phyloP scores from a whole-genome alignment of 2,113 vertebrate genomes.

The Petroica traversi region DNA sequence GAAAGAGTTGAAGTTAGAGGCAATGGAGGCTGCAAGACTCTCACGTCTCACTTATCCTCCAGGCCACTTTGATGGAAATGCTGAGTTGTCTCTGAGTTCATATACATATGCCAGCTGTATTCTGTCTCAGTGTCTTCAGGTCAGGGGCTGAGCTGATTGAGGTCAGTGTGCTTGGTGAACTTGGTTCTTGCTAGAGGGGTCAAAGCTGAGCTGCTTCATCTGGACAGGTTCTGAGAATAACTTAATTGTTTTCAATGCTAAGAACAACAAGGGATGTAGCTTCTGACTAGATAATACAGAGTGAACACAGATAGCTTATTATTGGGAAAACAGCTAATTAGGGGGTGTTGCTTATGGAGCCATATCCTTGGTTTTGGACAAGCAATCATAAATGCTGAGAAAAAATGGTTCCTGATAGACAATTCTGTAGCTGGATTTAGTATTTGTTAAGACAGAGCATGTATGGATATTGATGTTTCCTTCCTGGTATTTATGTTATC shows the following conservation, averaged over 20 bases:
- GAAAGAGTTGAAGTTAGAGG: not conserved
- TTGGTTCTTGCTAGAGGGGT: not conserved
- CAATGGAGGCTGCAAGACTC: not conserved
- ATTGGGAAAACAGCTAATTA: not conserved
- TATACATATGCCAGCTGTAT: not conserved
- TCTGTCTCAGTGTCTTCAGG: not conserved
- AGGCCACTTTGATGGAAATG: not conserved
- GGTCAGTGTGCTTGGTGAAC: not conserved
- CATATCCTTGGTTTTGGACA: not conserved
- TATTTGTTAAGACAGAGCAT: not conserved
- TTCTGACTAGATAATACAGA: not conserved
- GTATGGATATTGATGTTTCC: not conserved
- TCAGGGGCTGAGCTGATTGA: not conserved
- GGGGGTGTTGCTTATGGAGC: not conserved
- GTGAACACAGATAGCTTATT: not conserved
- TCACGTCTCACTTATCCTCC: not conserved
- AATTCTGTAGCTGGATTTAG: not conserved
- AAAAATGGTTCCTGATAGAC: not conserved
- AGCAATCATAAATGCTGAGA: not conserved
- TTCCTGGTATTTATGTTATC: not conserved
- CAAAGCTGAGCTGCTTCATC: not conserved
- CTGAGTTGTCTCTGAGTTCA: not conserved
- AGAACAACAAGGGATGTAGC: not conserved
- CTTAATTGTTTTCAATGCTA: not conserved
- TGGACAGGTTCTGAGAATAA: not conserved